phyloP scores from a whole-genome alignment of 2,888 invertebrate genomes.

The Sepioteuthis lessoniana region DNA sequence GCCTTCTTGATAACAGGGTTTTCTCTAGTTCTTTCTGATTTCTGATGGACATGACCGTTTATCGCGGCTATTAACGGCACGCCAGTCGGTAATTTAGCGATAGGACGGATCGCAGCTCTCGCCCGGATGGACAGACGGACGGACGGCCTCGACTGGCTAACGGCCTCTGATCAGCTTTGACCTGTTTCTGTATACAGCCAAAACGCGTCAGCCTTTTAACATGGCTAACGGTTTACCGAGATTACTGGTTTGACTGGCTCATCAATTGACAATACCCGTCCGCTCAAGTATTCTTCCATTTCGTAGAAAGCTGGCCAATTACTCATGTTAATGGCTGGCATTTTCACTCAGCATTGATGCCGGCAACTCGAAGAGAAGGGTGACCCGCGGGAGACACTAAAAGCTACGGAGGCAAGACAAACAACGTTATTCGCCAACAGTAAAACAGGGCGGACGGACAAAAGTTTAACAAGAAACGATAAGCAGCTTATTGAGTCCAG shows the following conservation, averaged over 20 bases:
- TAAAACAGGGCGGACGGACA: background rate
- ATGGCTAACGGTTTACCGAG: background rate
- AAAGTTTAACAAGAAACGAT: background rate
- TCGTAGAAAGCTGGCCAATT: background rate
- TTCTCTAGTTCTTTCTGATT: background rate
- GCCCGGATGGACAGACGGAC: background rate
- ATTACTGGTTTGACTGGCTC: background rate
- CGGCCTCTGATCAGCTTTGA: background rate
- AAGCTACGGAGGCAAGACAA: background rate
- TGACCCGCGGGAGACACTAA: background rate
- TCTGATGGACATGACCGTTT: background rate
- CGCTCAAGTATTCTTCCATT: constrained; percentile 20
- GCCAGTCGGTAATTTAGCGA: constrained; percentile 21
- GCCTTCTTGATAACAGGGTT: constrained; percentile 33
- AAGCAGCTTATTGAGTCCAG: background rate
- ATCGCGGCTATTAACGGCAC: constrained; percentile 33
- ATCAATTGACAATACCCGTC: background rate
- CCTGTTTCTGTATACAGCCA: background rate
- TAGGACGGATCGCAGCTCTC: background rate
- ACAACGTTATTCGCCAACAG: background rate
- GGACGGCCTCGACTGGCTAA: background rate
- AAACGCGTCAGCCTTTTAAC: constrained; percentile 24
- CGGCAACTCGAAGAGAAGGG: background rate
- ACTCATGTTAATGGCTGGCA: background rate
- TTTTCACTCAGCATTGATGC: background rate